phyloP scores from a whole-genome alignment of 1,140 invertebrate species.

The Akabosia matsudoensis region DNA sequence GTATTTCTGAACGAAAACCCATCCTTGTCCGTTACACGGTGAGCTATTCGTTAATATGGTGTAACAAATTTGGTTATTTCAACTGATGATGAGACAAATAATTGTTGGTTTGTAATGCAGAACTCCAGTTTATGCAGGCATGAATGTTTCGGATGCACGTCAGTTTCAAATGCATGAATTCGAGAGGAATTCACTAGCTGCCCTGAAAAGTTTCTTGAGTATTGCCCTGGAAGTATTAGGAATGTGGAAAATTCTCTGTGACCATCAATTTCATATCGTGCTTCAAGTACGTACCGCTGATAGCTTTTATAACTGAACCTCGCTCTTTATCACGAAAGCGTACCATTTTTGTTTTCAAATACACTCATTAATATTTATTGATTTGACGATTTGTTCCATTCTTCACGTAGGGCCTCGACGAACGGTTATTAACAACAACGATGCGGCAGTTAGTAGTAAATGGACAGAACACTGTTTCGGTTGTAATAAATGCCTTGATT shows the following conservation, averaged over 20 bases:
- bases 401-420: constrained; percentile 59
- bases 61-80: neutral
- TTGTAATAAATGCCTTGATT: constrained; percentile 71
- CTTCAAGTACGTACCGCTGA: constrained; percentile 59
- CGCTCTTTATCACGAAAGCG: neutral
- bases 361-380: neutral
- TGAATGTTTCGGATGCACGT: constrained; percentile 9
- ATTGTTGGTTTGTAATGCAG: neutral
- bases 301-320: constrained; percentile 46
- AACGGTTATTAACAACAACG: constrained; percentile 61
- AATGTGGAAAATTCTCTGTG: constrained; percentile 88
- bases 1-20: constrained; percentile 42
- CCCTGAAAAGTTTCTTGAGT: constrained; percentile 71
- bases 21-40: constrained; percentile 39
- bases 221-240: constrained; percentile 84
- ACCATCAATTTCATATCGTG: constrained; percentile 86
- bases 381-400: constrained; percentile 39
- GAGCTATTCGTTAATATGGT: neutral
- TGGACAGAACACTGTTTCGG: constrained; percentile 76
- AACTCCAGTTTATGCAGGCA: constrained; percentile 17
- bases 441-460: constrained; percentile 79
- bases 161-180: constrained; percentile 23
- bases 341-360: constrained; percentile 11
- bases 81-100: neutral
- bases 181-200: constrained; percentile 70